Base-by-base conservation (phyloP, 2,113 vertebrate species). In the Lophotis ruficrista region DNA sequence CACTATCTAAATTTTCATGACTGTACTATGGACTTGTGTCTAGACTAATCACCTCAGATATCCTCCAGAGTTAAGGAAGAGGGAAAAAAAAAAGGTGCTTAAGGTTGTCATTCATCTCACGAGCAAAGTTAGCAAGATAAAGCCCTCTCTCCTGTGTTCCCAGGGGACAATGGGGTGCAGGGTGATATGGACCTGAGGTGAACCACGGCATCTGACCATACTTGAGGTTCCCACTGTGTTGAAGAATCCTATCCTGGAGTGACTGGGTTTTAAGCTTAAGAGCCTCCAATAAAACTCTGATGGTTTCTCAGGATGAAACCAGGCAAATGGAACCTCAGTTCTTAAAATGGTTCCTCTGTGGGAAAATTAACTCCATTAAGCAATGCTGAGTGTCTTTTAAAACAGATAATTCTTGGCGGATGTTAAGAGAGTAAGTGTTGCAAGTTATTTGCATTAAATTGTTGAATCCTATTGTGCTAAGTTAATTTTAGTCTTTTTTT, bases 171-270 rank as follows among this genome's bases (percentile, higher is more conserved):
- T 25, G 56, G n/a, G 17, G 61, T 61, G 30, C 19, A 41, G 18
- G 12, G 4, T 23, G 20, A 41, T 21, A 8, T 5, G 35, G 41
- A n/a, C 65, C 14, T 65, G 47, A 48, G 25, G 12, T 41, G 35
- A 83, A 15, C n/a, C 6, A 3, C 4, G 4, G 5, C 20, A 38
- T 28, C 33, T 66, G n/a, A 14, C 6, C 30, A 0, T 28, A 18
- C 5, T 7, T 75, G 15, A 25, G 5, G 4, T 64, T 35, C 30
- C 7, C 6, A 14, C 1, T 38, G 7, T 37, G 7, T 9, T 1
- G 2, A 45, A 41, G 14, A 88, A 48, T 57, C 14, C 6, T 6
- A 50, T 28, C 4, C 28, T 83, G 13, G 6, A 30, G 7, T 25
- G 24, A 22, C 58, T 57, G 6, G 6, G 2, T 28, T 89, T 75